Evolutionary conservation across 2,888 invertebrate species (phyloP), one percentile per base, ranked within the genome.

Genomic region (Parascotia fuliginaria): DNA sequence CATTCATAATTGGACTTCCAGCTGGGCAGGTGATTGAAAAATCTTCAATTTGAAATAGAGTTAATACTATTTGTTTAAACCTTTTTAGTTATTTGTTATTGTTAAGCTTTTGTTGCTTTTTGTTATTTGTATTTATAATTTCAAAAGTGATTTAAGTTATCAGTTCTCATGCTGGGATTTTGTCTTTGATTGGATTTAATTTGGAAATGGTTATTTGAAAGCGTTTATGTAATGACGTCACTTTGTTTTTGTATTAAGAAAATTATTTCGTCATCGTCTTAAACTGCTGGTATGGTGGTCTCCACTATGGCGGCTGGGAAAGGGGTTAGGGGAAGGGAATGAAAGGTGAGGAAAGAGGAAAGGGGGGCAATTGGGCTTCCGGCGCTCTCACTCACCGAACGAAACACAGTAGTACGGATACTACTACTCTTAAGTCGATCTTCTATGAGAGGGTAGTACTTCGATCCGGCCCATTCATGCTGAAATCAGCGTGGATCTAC

Each of bases 21-120:
- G 81, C 88, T 87, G 88, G 4, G 88, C 53, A 29, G 65, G 53
- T 83, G 87, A 89, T 88, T 88, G 87, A 87, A 89, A 87, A 88
- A 79, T 79, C 77, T 80, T 58, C 49, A 51, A 70, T 70, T 62
- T 70, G 69, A 67, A 65, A 67, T 66, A 67, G 71, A 63, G 64
- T 65, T 66, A 69, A 74, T 73, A 68, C 67, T 58, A 65, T 77
- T 70, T 70, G 69, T 70, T 65, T 62, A 39, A 32, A 39, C 45
- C 47, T 12, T 37, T 42, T 64, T 49, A 14, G 14, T 7, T 61
- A 67, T 67, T 60, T 53, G 42, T 64, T 66, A 55, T 64, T 55
- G 63, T 65, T 51, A 19, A 19, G 19, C 2, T 19, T 19, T 51
- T 29, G 44, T 9, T 37, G 19, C 45, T 59, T 58, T 55, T 49